A percentile compares a stretch with the other conserved stretches of the same genome.
These are phyloP conservation scores for Oncorhynchus mykiss DNA, from an alignment of 2,113 vertebrate species.

Conservation along the genomic window DNA sequence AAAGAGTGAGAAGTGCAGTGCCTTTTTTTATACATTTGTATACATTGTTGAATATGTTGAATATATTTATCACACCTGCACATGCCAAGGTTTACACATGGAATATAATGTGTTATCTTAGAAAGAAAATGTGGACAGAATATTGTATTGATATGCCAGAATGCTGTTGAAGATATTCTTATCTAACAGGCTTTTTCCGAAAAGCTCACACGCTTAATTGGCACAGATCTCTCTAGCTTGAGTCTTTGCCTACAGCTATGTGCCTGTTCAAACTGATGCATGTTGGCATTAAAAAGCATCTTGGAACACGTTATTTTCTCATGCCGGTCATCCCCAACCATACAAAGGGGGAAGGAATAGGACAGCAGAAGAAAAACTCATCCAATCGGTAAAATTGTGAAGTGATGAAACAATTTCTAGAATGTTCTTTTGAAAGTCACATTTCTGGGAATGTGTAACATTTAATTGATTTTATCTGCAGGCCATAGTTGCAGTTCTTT, in stretches of 20 bases:
- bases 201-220: background rate
- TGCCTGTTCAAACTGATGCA: conserved; percentile 1
- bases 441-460: too few relatives aligned
- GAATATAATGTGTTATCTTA: background rate
- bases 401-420: too few relatives aligned
- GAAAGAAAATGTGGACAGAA: background rate
- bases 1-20: background rate
- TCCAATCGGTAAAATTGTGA: too few relatives aligned
- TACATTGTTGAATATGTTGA: background rate
- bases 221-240: background rate
- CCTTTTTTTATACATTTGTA: background rate
- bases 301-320: background rate
- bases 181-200: background rate
- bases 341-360: background rate
- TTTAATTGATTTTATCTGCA: too few relatives aligned
- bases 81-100: conserved; percentile 1
- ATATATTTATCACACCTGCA: background rate
- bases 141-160: background rate
- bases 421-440: too few relatives aligned
- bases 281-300: background rate
- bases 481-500: too few relatives aligned
- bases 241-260: background rate
- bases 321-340: background rate
- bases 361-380: too few relatives aligned
- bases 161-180: background rate